Evolutionary conservation across 2,888 invertebrate species (phyloP).

Genomic region (Eumerus sabulonum): DNA sequence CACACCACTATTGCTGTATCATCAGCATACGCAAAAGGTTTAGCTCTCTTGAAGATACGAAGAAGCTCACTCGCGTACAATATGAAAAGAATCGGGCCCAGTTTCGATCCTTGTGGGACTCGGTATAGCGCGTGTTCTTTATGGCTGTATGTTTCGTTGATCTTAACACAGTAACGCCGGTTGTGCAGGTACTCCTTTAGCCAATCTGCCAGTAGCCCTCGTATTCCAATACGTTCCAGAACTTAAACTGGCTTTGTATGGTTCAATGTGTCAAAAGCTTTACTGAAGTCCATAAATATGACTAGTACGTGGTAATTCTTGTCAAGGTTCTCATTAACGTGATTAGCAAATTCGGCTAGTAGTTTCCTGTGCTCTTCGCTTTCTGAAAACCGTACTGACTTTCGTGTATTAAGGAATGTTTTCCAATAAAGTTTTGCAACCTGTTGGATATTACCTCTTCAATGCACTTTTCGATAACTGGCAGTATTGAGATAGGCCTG

Average conservation of each 20-base stretch:
- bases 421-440: too few relatives aligned
- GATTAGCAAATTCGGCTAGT: conserved; percentile 11
- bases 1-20: too few relatives aligned
- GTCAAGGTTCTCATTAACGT: conserved; percentile 4
- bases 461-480: too few relatives aligned
- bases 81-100: conserved; percentile 1
- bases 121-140: not conserved
- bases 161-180: conserved; percentile 2
- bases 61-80: too few relatives aligned
- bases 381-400: too few relatives aligned
- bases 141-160: not conserved
- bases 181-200: not conserved
- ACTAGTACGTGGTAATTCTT: conserved; percentile 16
- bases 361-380: too few relatives aligned
- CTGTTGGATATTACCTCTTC: too few relatives aligned
- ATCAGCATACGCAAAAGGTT: too few relatives aligned
- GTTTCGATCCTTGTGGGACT: not conserved
- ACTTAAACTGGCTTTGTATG: not conserved
- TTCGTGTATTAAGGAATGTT: too few relatives aligned
- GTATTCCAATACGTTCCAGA: conserved; percentile 4
- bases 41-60: too few relatives aligned
- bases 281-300: conserved; percentile 18
- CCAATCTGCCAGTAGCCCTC: conserved; percentile 2
- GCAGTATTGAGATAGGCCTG: too few relatives aligned
- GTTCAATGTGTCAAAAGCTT: conserved; percentile 21